Percentiles rank a stretch among this genome's conserved stretches.
Conservation (phyloP, 2,797 vertebrate species). For the Gymnoscopelus braueri region DNA sequence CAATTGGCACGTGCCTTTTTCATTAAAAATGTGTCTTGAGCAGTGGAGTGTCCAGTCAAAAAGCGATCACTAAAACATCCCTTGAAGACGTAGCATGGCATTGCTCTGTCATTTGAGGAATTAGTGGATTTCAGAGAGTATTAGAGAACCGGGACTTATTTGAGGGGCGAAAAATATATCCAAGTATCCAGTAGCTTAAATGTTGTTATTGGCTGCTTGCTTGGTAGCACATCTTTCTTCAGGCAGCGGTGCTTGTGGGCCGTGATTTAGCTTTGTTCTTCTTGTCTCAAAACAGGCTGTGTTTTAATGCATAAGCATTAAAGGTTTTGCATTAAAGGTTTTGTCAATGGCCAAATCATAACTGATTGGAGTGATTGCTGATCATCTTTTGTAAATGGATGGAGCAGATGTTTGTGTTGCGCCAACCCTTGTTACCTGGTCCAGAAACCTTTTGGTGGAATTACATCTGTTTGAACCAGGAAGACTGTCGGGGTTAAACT, state of each 20-base stretch:
- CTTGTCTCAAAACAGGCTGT: background rate
- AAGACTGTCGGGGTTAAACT: conserved; percentile 61
- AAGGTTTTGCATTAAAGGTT: background rate
- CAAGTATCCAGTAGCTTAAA: background rate
- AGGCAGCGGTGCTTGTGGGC: conserved; percentile 9
- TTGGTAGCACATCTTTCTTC: conserved; percentile 10
- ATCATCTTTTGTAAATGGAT: background rate
- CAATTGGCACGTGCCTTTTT: conserved; percentile 12
- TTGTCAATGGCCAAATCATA: conserved; percentile 16
- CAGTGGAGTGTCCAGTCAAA: background rate
- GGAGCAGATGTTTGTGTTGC: conserved; percentile 17
- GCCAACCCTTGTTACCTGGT: conserved; percentile 44
- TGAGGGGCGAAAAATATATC: background rate
- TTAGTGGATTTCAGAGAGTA: background rate
- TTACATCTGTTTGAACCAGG: conserved; percentile 55
- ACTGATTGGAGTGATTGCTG: conserved; percentile 34
- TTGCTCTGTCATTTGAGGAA: conserved; percentile 14
- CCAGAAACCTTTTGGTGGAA: conserved; percentile 33
- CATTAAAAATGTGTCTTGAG: conserved; percentile 5
- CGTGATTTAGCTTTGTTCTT: background rate
- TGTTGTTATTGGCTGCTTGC: conserved; percentile 1
- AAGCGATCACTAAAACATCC: conserved; percentile 26
- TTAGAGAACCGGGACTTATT: background rate
- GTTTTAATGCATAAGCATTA: background rate
- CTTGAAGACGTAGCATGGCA: background rate